Evolutionary conservation across 2,888 invertebrate genomes (phyloP), one percentile per base, ranked within the genome.

Genomic region (Cheilosia scutellata): DNA sequence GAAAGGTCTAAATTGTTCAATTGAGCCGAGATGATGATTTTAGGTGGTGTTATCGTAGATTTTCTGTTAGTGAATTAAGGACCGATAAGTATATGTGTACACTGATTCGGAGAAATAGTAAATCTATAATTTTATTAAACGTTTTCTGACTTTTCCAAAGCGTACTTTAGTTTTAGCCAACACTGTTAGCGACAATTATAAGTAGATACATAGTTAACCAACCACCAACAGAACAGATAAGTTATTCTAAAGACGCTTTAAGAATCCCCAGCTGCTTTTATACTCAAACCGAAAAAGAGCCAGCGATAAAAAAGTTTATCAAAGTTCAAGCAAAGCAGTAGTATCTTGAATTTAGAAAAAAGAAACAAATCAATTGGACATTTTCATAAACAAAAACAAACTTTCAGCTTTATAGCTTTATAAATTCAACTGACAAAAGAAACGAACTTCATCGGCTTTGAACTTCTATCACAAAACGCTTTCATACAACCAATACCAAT

Each of bases 371-470:
- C 33, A 68, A 49, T 57, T 63, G 31, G 63, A 71, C 71, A 76
- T 80, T 84, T 20, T 76, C 55, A 51, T 13, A 53, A 51, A 55
- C 37, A 77, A 37, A 44, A 76, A 60, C 66, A 77, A 51, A 86
- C 76, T 82, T 86, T 86, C 31, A 49, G 33, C 42, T 53, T 44
- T 68, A 47, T 57, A 33, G 47, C 72, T 71, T 86, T 33, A 77
- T 57, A 63, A 68, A 42, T 37, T 53, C 42, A 31, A 31, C 29
- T n/a, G 53, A 44, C 68, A 76, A 78, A 66, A 42, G 49, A 55
- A 72, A 68, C 40, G 58, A 86, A 82, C 76, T 71, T 76, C 42
- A 44, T 33, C 62, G 82, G 82, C 76, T 86, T 86, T 86, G 82
- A 86, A 86, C 86, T 86, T 86, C 7, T 9, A 13, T 11, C 72